Percentiles rank a stretch among this genome's conserved stretches.
Evolutionary conservation across 1,140 invertebrate genomes (phyloP).

Genomic region (Drosophila sturtevanti): DNA sequence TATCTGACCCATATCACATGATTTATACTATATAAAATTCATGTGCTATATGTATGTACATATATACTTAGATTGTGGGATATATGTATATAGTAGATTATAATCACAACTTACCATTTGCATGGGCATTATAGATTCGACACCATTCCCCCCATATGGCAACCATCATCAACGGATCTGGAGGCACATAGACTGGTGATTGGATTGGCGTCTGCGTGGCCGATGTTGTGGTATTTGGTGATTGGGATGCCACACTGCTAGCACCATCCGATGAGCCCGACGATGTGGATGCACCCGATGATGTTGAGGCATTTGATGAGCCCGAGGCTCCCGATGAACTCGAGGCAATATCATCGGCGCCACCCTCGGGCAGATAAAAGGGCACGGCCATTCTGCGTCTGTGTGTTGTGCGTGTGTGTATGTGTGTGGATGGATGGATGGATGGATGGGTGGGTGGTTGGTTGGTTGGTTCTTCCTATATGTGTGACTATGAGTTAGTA

Average conservation of each 20-base stretch:
- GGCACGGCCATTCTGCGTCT: conserved; percentile 75
- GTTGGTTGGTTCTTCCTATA: not conserved
- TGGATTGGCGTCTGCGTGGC: conserved; percentile 82
- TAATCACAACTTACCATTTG: conserved; percentile 34
- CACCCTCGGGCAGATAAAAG: conserved; percentile 80
- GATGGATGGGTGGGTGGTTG: conserved; percentile 5
- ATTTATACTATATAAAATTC: not conserved
- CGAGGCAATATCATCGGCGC: conserved; percentile 73
- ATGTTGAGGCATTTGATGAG: conserved; percentile 49
- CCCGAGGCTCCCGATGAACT: conserved; percentile 63
- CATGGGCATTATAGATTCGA: conserved; percentile 52
- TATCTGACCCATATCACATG: conserved; percentile 60
- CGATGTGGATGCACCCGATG: conserved; percentile 51
- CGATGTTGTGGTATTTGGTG: conserved; percentile 79
- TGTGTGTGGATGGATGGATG: conserved; percentile 11
- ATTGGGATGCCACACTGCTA: conserved; percentile 72
- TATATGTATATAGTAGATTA: not conserved
- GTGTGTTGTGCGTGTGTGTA: conserved; percentile 35
- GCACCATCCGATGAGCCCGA: conserved; percentile 69
- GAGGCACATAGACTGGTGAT: conserved; percentile 63
- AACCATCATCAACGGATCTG: conserved; percentile 72
- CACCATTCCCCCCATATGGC: conserved; percentile 75
- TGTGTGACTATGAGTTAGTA: too few relatives aligned
- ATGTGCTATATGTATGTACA: not conserved
- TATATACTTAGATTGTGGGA: not conserved